Base-by-base conservation (phyloP, 2,113 vertebrate species). In the Dendrocopos noguchii region DNA sequence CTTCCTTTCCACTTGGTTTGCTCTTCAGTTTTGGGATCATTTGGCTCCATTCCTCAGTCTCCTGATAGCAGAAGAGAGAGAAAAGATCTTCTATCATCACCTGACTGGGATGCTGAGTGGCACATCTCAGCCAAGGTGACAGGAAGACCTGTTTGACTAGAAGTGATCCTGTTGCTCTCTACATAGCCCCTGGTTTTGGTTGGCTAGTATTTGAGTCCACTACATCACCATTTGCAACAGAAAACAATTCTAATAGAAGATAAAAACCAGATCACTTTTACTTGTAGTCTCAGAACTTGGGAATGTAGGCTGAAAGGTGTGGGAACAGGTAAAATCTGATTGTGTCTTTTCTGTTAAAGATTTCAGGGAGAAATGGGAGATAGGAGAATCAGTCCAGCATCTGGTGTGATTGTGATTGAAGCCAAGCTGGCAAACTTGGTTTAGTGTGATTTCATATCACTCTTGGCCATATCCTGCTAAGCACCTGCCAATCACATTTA, bases 401-500 rank as follows among this genome's bases (percentile, higher is more conserved):
- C 91, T 52, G 78, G 61, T 84, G 47, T 96, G 64, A 95, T 84
- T 88, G 84, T 83, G 87, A 4, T 44, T 60, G 93, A 96, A 92
- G 92, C 64, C 70, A 95, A 91, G 65, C 66, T 97, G 73, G 70
- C 67, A 87, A 94, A 90, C 34, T 93, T 96, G 59, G 73, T 98
- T 91, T 94, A 94, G 27, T 94, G 93, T 78, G 81, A 92, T 72
- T 97, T 97, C 44, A 68, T 97, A 65, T 91, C 44, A 25, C 60
- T 97, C 60, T 95, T 95, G 19, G 73, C 80, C 42, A 93, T 12
- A 1, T 96, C 97, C 81, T 95, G 72, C 87, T 96, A 90, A 95
- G 90, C 68, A 31, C 78, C 64, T 67, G 18, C 70, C 7, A 42
- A 34, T 59, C 28, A 29, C 46, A 14, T 83, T 80, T 80, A 28